These are phyloP conservation scores for Castor canadensis DNA, from an alignment of 2,113 vertebrate genomes.

Conservation along the genomic window DNA sequence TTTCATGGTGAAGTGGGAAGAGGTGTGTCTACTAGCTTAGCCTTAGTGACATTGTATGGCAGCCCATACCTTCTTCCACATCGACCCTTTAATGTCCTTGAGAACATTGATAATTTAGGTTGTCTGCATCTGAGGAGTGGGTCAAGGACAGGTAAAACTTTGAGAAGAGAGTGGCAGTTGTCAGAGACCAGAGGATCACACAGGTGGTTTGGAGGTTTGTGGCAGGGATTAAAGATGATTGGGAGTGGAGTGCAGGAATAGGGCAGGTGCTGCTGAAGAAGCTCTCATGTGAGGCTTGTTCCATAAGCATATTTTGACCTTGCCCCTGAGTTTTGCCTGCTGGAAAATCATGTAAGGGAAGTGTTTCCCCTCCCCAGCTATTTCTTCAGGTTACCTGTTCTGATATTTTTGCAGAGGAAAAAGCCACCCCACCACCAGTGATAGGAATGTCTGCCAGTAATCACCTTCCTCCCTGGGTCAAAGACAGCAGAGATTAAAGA, in stretches of 20 bases:
- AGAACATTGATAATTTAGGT: not conserved
- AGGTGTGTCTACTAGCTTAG: not conserved
- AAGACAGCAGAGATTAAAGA: not conserved
- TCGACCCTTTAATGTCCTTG: not conserved
- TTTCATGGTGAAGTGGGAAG: not conserved
- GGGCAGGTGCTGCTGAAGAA: not conserved
- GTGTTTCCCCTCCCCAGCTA: not conserved
- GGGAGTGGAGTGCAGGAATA: not conserved
- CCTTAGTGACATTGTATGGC: not conserved
- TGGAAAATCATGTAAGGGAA: not conserved
- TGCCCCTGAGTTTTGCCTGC: not conserved
- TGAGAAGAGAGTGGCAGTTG: not conserved
- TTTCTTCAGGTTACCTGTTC: not conserved
- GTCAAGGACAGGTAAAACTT: not conserved
- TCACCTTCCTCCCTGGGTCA: not conserved
- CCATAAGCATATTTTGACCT: not conserved
- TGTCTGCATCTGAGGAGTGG: too few relatives aligned
- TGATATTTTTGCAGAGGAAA: too few relatives aligned
- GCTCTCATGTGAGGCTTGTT: not conserved
- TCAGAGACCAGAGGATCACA: not conserved
- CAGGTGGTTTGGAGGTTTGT: not conserved
- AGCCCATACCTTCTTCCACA: fast-evolving
- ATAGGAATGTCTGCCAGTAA: not conserved
- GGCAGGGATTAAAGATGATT: not conserved
- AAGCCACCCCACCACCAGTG: not conserved